Percentiles rank a stretch among this genome's conserved stretches.
Evolutionary conservation across 1,140 invertebrate species (phyloP).

Genomic region (Drosophila simulans): DNA sequence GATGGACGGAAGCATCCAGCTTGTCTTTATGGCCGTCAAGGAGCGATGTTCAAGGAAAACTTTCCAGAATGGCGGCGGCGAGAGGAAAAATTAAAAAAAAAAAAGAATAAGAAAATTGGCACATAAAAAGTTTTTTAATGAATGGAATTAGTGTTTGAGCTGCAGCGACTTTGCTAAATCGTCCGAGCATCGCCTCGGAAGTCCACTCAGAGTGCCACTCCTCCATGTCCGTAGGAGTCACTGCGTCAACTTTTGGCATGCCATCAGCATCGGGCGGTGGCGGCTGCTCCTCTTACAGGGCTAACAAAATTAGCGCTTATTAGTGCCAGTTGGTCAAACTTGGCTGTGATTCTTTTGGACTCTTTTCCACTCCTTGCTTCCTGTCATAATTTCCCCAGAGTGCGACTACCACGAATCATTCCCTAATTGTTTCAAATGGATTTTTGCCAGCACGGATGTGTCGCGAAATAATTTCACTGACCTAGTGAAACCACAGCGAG

Average conservation of each 20-base stretch:
- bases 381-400: slow-evolving; percentile 68
- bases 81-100: slow-evolving; percentile 1
- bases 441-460: slow-evolving; percentile 49
- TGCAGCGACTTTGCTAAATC: slow-evolving; percentile 80
- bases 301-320: slow-evolving; percentile 82
- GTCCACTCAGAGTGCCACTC: slow-evolving; percentile 39
- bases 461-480: too few relatives aligned
- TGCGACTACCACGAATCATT: slow-evolving; percentile 39
- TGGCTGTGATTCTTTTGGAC: slow-evolving; percentile 44
- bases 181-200: slow-evolving; percentile 58
- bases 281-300: slow-evolving; percentile 37
- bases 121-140: slow-evolving; percentile 83
- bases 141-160: slow-evolving; percentile 80
- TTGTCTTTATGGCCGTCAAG: slow-evolving; percentile 60
- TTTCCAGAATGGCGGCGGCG: slow-evolving; percentile 53
- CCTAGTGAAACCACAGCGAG: too few relatives aligned
- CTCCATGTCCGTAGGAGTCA: slow-evolving; percentile 11
- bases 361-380: slow-evolving; percentile 29
- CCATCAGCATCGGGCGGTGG: slow-evolving; percentile 35
- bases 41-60: slow-evolving; percentile 41
- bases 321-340: slow-evolving; percentile 79
- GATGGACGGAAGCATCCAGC: slow-evolving; percentile 47
- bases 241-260: slow-evolving; percentile 52
- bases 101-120: slow-evolving; percentile 56
- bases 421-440: slow-evolving; percentile 77